Evolutionary conservation across 2,888 invertebrate species (phyloP).

Genomic region (Xylocampa areola): DNA sequence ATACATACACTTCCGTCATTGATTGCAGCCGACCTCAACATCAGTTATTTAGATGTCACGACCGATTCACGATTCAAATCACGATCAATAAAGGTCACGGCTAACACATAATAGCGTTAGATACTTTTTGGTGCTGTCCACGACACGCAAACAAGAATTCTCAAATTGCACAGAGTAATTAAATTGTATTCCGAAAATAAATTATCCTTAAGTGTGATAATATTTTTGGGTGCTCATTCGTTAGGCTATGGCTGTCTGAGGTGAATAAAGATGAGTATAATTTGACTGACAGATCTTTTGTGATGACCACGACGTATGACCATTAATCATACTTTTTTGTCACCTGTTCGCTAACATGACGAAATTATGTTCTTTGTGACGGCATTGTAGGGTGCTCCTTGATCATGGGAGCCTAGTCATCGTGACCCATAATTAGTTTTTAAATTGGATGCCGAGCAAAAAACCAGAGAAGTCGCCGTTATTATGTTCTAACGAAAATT

Average conservation of each 20-base stretch:
- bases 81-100: constrained; percentile 86
- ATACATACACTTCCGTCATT: constrained; percentile 83
- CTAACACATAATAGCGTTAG: constrained; percentile 70
- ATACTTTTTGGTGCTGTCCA: constrained; percentile 69
- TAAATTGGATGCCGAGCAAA: constrained; percentile 85
- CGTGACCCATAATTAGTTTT: constrained; percentile 87
- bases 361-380: constrained; percentile 84
- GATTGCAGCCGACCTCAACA: constrained; percentile 81
- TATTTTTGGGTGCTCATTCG: constrained; percentile 49
- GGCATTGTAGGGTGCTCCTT: constrained; percentile 79
- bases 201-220: constrained; percentile 11
- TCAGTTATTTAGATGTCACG: constrained; percentile 87
- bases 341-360: constrained; percentile 84
- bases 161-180: constrained; percentile 47
- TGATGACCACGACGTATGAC: constrained; percentile 71
- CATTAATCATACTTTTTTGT: constrained; percentile 89
- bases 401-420: constrained; percentile 83
- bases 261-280: constrained; percentile 69
- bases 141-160: constrained; percentile 45
- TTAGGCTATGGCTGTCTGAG: constrained; percentile 60
- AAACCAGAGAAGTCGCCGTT: constrained; percentile 83
- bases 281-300: constrained; percentile 80
- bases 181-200: constrained; percentile 14
- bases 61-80: constrained; percentile 76
- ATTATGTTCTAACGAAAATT: constrained; percentile 81